Conservation (phyloP, 2,797 vertebrate species). For the Perodicticus potto region DNA sequence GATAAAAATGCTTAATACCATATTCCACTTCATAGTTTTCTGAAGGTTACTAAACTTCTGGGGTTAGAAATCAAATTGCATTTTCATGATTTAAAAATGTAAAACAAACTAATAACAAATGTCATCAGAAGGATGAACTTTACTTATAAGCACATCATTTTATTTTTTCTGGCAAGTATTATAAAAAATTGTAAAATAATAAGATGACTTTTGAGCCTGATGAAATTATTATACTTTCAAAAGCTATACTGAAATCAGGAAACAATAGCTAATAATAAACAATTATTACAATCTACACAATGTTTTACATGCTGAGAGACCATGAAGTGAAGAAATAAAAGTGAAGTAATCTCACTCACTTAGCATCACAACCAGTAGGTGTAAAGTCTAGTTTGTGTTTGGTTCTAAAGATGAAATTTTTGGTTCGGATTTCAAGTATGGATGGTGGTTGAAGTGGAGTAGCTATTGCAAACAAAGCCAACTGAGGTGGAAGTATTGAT, state of each 20-base stretch:
- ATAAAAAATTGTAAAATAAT: not conserved
- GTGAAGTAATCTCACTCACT: conserved; percentile 86
- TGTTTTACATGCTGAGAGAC: not conserved
- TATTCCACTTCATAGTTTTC: not conserved
- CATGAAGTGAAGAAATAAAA: not conserved
- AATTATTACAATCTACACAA: not conserved
- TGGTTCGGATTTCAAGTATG: conserved; percentile 93
- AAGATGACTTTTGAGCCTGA: not conserved
- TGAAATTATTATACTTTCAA: not conserved
- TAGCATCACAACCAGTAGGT: conserved; percentile 91
- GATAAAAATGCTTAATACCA: not conserved
- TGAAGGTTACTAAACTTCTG: not conserved
- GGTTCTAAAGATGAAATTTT: conserved; percentile 93
- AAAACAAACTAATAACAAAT: conserved; percentile 15
- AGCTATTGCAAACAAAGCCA: conserved; percentile 92
- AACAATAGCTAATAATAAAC: not conserved
- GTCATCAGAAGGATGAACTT: not conserved
- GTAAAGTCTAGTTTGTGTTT: conserved; percentile 95
- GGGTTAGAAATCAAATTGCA: conserved; percentile 42
- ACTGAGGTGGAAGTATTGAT: conserved; percentile 88
- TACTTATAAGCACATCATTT: not conserved
- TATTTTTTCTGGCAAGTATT: not conserved
- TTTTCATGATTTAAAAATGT: not conserved
- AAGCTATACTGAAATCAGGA: not conserved
- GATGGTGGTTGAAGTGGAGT: conserved; percentile 92